A percentile compares a stretch with the other conserved stretches of the same genome.
Conservation (phyloP, 2,113 vertebrate species). For the Oncorhynchus keta region DNA sequence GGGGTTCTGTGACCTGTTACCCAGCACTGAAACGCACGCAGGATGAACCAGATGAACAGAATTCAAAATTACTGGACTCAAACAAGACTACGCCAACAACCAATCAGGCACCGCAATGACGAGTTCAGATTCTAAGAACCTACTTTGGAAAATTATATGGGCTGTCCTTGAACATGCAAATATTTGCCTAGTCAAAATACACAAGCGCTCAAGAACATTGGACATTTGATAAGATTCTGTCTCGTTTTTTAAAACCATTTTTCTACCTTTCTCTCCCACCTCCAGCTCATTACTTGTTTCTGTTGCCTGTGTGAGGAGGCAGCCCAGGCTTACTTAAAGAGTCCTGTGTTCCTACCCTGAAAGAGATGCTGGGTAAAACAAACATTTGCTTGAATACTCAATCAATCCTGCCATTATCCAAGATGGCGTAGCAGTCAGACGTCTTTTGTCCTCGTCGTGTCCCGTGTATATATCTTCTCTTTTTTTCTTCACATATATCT, state of each 20-base stretch:
- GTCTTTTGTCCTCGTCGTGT: too few species aligned
- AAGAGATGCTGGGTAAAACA: slow-evolving; percentile 79
- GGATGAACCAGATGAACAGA: slow-evolving; percentile 78
- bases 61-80: slow-evolving; percentile 41
- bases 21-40: slow-evolving; percentile 44
- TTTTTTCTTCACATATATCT: too few species aligned
- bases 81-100: slow-evolving; percentile 70
- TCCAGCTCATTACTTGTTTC: slow-evolving; percentile 78
- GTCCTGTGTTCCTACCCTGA: slow-evolving; percentile 74
- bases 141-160: too few species aligned
- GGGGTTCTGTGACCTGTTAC: slow-evolving; percentile 70
- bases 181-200: neutral
- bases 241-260: neutral
- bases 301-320: slow-evolving; percentile 52
- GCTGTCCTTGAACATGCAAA: neutral
- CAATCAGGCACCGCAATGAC: slow-evolving; percentile 65
- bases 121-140: neutral
- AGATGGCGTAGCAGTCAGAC: too few species aligned
- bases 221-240: neutral
- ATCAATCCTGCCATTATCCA: neutral
- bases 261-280: neutral
- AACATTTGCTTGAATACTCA: too few species aligned
- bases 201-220: neutral
- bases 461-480: too few species aligned
- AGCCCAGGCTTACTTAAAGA: slow-evolving; percentile 71